A percentile compares a stretch with the other conserved stretches of the same genome.
These are phyloP conservation scores for Leptinotarsa peninsularis DNA, from an alignment of 2,888 invertebrate genomes.

Conservation along the genomic window DNA sequence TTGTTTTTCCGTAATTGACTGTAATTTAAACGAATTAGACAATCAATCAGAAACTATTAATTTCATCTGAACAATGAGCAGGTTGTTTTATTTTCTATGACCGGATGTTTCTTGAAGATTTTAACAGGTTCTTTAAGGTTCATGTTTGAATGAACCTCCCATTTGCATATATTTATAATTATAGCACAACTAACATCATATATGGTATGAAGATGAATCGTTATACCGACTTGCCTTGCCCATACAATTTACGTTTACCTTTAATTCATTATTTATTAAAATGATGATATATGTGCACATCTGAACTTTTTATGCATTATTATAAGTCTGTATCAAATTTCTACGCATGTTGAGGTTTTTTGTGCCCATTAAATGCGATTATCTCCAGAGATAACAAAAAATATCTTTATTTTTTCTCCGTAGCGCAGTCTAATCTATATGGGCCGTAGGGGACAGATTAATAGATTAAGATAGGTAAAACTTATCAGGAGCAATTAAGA, in stretches of 20 bases:
- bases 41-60: constrained; percentile 47
- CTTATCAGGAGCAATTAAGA: constrained; percentile 38
- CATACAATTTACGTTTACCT: constrained; percentile 39
- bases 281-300: constrained; percentile 38
- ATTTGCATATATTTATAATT: constrained; percentile 54
- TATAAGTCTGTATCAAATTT: constrained; percentile 41
- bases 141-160: constrained; percentile 38
- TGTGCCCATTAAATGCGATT: constrained; percentile 36
- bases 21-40: constrained; percentile 46
- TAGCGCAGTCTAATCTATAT: constrained; percentile 32
- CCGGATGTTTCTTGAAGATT: constrained; percentile 39
- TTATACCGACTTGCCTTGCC: constrained; percentile 33
- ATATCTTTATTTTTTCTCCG: constrained; percentile 37
- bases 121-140: constrained; percentile 35
- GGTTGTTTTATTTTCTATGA: constrained; percentile 40
- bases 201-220: constrained; percentile 50
- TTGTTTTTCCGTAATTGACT: constrained; percentile 47
- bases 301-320: constrained; percentile 26
- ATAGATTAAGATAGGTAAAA: constrained; percentile 40
- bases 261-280: constrained; percentile 43
- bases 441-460: constrained; percentile 36
- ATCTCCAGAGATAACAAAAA: constrained; percentile 37
- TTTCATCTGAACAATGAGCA: constrained; percentile 43
- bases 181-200: constrained; percentile 42
- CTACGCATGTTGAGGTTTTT: constrained; percentile 38